Base-by-base conservation (phyloP, 2,888 invertebrate genomes). In the Tubulanus polymorphus region DNA sequence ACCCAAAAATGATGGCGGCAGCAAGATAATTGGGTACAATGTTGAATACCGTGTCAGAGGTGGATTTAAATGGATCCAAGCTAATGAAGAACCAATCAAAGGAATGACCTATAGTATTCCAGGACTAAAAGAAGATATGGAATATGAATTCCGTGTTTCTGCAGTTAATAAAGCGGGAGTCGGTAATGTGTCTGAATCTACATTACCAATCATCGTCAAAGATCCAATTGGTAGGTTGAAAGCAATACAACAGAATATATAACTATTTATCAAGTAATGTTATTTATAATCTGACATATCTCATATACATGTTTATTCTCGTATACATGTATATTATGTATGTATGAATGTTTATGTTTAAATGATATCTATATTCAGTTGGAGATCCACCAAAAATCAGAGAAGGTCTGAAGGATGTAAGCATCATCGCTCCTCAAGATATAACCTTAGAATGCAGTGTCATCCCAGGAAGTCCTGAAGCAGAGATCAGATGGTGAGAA, bases 81-180 rank as follows among this genome's bases (percentile, higher is more conserved):
- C 72, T 10, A 65, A 68, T 0, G 61, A 68, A n/a, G 63, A 71
- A 12, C 64, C 70, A 8, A 63, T 67, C n/a, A 63, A 68, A 47
- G 59, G 67, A 23, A 66, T 58, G 25, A 66, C 61, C 45, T 64
- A 66, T 48, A 60, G 65, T 53, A 60, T 75, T 18, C 64, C 63
- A 12, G 58, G 65, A 32, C 63, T 73, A 20, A 63, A 59, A 20
- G 69, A 70, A 54, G 69, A 70, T 25, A 60, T 63, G 50, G 62
- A 62, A 3, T 93, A 93, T 76, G 88, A 89, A 76, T 92, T 93
- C 79, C 85, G 91, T 57, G 85, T 93, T 5, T 91, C 91, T 0
- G 91, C 93, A 1, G 84, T 89, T 55, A 93, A 93, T 81, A 85
- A 91, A 66, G 90, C 90, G 73, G 93, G 93, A 32, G 48, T 63